Evolutionary conservation across 2,797 vertebrate genomes (phyloP).

Genomic region (Sylvilagus floridanus): DNA sequence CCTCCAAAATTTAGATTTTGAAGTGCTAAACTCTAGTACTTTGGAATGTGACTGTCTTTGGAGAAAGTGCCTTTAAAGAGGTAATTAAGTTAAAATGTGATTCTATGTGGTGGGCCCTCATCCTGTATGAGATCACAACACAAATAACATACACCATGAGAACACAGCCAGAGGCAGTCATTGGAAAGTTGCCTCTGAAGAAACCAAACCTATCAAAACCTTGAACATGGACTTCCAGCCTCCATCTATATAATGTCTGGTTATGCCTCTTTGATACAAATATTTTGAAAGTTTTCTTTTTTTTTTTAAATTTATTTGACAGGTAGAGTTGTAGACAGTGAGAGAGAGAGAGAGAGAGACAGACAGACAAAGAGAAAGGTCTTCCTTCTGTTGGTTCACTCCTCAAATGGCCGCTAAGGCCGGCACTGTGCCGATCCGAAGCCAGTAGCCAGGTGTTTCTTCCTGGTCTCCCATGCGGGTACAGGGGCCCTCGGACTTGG

Average conservation of each 20-base stretch:
- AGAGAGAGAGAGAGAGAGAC: no score
- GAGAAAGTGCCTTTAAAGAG: background rate
- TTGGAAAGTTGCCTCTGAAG: background rate
- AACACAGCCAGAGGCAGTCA: background rate
- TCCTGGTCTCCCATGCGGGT: no score
- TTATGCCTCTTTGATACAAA: slow-evolving; percentile 10
- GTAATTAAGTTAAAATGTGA: background rate
- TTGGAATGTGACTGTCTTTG: background rate
- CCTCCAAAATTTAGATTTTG: background rate
- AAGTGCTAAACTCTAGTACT: background rate
- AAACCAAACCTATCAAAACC: background rate
- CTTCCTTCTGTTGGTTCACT: no score
- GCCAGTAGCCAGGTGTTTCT: no score
- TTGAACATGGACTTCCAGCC: background rate
- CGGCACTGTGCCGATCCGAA: no score
- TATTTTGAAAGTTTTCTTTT: slow-evolving; percentile 16
- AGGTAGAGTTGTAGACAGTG: no score
- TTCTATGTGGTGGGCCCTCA: background rate
- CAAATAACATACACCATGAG: background rate
- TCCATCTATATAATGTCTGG: background rate
- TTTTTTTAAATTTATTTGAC: no score
- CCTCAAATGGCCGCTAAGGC: no score
- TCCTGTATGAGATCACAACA: background rate
- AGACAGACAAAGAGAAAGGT: no score
- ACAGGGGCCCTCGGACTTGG: no score